phyloP scores from a whole-genome alignment of 2,113 vertebrate genomes.

The Mormyrus lacerda region DNA sequence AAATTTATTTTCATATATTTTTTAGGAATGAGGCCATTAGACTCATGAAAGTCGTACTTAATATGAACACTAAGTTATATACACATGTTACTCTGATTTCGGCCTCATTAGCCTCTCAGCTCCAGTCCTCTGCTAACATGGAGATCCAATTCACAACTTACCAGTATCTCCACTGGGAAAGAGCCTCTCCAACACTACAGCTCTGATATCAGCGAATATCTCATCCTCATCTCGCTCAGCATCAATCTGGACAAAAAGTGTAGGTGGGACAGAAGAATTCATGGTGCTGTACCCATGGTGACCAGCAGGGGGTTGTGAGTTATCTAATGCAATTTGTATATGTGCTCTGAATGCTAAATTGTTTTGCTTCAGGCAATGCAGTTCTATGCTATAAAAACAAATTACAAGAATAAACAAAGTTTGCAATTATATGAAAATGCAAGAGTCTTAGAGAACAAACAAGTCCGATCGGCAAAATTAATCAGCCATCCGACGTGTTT shows the following conservation, averaged over 20 bases:
- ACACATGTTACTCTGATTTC: not conserved
- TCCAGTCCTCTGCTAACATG: not conserved
- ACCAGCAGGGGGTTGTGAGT: not conserved
- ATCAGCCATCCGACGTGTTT: slow-evolving; percentile 7
- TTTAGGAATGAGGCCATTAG: not conserved
- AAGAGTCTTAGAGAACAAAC: not conserved
- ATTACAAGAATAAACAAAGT: not conserved
- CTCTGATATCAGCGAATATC: slow-evolving; percentile 51
- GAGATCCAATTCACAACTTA: not conserved
- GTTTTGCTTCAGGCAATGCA: not conserved
- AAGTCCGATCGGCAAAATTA: not conserved
- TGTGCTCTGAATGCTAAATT: not conserved
- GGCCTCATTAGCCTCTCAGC: not conserved
- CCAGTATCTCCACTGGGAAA: slow-evolving; percentile 27
- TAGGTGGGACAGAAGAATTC: not conserved
- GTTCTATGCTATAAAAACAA: not conserved
- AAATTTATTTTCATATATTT: not conserved
- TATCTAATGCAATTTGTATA: not conserved
- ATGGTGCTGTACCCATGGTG: not conserved
- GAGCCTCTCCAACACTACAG: slow-evolving; percentile 44
- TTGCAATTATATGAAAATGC: not conserved
- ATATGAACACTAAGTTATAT: not conserved
- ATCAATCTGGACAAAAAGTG: slow-evolving; percentile 42
- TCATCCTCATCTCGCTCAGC: slow-evolving; percentile 53
- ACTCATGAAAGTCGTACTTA: not conserved